Percentiles rank a stretch among this genome's conserved stretches.
Evolutionary conservation across 2,797 vertebrate genomes (phyloP).

Genomic region (Agapornis canus): DNA sequence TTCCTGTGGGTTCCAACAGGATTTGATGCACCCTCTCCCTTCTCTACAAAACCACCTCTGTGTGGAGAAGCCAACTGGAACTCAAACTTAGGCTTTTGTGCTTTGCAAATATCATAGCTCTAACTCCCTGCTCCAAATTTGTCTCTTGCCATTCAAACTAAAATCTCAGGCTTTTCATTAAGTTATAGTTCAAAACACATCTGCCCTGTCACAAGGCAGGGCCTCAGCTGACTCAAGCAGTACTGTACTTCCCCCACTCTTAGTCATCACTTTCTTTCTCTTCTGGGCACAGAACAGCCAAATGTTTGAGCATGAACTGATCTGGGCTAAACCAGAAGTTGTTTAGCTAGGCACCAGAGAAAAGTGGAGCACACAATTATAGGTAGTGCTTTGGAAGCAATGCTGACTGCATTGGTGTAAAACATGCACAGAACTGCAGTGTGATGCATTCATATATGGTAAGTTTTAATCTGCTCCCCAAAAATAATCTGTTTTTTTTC

Average conservation of each 20-base stretch:
- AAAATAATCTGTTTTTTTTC: neutral
- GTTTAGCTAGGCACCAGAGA: neutral
- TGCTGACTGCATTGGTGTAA: neutral
- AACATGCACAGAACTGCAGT: neutral
- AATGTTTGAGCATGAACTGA: neutral
- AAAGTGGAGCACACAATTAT: neutral
- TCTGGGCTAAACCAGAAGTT: neutral
- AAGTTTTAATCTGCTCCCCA: neutral
- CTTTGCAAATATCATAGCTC: neutral
- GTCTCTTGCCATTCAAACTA: neutral
- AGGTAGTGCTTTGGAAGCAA: neutral
- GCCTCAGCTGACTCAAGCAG: neutral
- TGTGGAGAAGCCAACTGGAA: neutral
- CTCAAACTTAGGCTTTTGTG: neutral
- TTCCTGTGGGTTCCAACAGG: neutral
- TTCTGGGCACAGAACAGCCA: neutral
- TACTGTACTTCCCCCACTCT: neutral
- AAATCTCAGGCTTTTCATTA: neutral
- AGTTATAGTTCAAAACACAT: neutral
- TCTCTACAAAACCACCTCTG: neutral
- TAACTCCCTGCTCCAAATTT: neutral
- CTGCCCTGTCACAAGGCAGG: neutral
- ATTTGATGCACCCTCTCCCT: neutral
- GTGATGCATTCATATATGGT: accelerated
- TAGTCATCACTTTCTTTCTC: neutral